These are phyloP conservation scores for Leuciscus waleckii DNA, from an alignment of 2,797 vertebrate genomes.

Conservation along the genomic window DNA sequence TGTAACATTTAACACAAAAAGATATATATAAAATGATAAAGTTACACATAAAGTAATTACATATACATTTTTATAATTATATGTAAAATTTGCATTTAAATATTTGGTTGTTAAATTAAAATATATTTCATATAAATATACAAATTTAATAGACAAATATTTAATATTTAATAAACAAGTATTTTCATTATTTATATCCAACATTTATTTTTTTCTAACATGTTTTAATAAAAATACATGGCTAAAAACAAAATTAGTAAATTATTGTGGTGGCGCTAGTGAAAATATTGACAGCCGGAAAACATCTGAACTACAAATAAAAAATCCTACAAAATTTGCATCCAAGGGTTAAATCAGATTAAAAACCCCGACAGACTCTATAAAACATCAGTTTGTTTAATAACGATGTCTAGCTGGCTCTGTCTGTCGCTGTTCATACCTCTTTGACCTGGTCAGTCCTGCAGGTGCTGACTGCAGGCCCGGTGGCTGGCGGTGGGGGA, in stretches of 20 bases:
- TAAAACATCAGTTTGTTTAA: neutral
- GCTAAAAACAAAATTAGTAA: neutral
- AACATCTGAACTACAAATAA: neutral
- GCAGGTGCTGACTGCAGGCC: constrained; percentile 78
- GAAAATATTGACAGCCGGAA: neutral
- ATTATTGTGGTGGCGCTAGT: neutral
- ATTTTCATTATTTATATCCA: neutral
- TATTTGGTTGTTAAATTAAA: neutral
- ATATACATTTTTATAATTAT: neutral
- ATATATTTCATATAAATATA: too few species aligned
- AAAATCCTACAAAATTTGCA: neutral
- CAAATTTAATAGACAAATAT: neutral
- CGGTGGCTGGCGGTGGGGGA: constrained; percentile 83
- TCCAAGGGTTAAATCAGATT: neutral
- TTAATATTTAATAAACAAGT: neutral
- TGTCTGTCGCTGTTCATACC: constrained; percentile 73
- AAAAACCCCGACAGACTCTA: neutral
- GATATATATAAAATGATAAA: neutral
- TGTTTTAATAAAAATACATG: neutral
- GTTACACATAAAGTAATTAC: neutral
- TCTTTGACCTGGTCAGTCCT: constrained; percentile 86
- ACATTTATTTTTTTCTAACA: neutral
- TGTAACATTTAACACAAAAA: neutral
- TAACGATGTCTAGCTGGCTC: neutral
- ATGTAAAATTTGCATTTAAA: neutral